phyloP scores from a whole-genome alignment of 2,888 invertebrate species.

The Agriopis marginaria region DNA sequence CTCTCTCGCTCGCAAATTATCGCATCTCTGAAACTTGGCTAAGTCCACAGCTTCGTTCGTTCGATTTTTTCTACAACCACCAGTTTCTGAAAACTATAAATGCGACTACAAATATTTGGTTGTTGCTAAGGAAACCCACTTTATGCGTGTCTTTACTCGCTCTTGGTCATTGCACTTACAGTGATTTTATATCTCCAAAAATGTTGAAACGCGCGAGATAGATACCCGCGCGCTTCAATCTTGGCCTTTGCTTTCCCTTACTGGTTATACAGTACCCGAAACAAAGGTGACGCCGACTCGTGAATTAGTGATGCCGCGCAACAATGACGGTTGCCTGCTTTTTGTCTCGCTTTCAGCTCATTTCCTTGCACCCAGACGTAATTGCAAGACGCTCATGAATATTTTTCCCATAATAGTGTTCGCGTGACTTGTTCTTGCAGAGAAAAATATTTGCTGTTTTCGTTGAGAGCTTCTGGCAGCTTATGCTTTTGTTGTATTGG shows the following conservation, averaged over 20 bases:
- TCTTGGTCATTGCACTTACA: no score
- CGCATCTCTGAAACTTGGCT: no score
- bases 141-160: no score
- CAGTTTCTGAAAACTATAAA: no score
- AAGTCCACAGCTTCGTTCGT: no score
- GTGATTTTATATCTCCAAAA: no score
- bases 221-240: no score
- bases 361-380: conserved; percentile 28
- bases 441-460: conserved; percentile 10
- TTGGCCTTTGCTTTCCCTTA: background rate
- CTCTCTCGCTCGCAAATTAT: no score
- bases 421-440: background rate
- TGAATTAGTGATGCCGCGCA: conserved; percentile 29
- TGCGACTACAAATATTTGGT: no score
- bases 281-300: conserved; percentile 13
- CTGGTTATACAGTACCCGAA: background rate
- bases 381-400: conserved; percentile 28
- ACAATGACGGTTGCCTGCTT: conserved; percentile 22
- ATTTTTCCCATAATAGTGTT: conserved; percentile 14
- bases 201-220: no score
- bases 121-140: no score
- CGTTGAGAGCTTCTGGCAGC: background rate
- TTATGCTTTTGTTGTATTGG: background rate
- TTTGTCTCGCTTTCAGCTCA: conserved; percentile 26
- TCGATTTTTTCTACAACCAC: no score